Base-by-base conservation (phyloP, 2,888 invertebrate genomes). In the Lithophane socia region DNA sequence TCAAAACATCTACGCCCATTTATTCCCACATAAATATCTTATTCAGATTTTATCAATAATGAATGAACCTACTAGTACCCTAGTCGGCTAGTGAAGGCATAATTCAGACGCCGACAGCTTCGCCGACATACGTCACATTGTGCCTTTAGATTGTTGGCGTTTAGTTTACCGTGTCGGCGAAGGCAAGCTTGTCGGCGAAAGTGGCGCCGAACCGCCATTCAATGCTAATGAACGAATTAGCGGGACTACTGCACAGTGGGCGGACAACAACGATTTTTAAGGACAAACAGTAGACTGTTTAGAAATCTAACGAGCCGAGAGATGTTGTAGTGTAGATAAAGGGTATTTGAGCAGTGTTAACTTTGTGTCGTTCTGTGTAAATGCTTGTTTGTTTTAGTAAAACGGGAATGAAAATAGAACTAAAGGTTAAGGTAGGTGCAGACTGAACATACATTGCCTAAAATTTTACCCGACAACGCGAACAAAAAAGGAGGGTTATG, bases 171-270 rank as follows among this genome's bases (percentile, higher is more conserved):
- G 79, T 81, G 88, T 87, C 86, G 87, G 88, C 80, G 75, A 82
- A 78, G 84, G 83, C 82, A 69, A 79, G 84, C 81, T 70, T 85
- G 86, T 81, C 83, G 80, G 89, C 81, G 88, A 89, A 89, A 89
- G 90, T 91, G 90, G 87, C 89, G 90, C 87, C 87, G 85, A 77
- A 58, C 82, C 85, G 72, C 87, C 87, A 92, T 92, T 92, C 92
- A 92, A 92, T 92, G 91, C 89, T 92, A 92, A 92, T 92, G 89
- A 85, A 84, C 87, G 86, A 91, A 90, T 91, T 89, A 90, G 88
- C 74, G 80, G 75, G 82, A 85, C 84, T 86, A 72, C 70, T 52
- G 67, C 70, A 73, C 77, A 72, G 87, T 86, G 79, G 87, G 82
- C 56, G 80, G 82, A 86, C 81, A 80, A 78, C 67, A 58, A 63